These are phyloP conservation scores for Phrixothrix hirtus DNA, from an alignment of 2,888 invertebrate genomes.

Conservation along the genomic window DNA sequence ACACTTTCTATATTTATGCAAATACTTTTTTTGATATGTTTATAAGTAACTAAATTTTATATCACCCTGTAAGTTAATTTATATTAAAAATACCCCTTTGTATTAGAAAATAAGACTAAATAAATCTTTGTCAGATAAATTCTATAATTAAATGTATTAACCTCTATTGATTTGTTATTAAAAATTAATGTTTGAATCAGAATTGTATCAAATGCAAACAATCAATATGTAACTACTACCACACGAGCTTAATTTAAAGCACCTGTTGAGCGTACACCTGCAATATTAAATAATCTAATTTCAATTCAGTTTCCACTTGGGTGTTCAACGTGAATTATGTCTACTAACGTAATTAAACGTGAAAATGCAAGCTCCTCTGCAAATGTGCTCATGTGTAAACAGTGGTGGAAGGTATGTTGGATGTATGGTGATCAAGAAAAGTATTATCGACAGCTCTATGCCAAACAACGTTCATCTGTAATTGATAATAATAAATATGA, in stretches of 20 bases:
- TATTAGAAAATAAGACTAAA: too few relatives aligned
- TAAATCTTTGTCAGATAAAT: too few relatives aligned
- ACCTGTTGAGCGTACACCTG: neutral
- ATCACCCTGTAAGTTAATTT: too few relatives aligned
- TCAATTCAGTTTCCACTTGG: neutral
- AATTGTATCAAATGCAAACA: neutral
- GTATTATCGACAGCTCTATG: slow-evolving; percentile 81
- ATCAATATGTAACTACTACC: neutral
- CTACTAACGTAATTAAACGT: slow-evolving; percentile 48
- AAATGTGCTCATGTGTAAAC: slow-evolving; percentile 80
- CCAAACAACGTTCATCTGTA: slow-evolving; percentile 46
- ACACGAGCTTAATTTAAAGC: neutral
- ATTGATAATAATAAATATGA: slow-evolving; percentile 22
- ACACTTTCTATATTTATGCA: too few relatives aligned
- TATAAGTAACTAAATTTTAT: too few relatives aligned
- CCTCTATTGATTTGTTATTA: too few relatives aligned
- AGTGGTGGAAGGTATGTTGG: slow-evolving; percentile 91
- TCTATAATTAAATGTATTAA: too few relatives aligned
- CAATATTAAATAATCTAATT: neutral
- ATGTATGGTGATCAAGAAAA: slow-evolving; percentile 85
- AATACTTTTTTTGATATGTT: too few relatives aligned
- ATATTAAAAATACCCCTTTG: too few relatives aligned
- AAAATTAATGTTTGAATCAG: too few relatives aligned
- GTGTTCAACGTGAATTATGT: slow-evolving; percentile 30
- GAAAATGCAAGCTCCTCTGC: slow-evolving; percentile 59